Base-by-base conservation (phyloP, 2,797 vertebrate genomes). In the Takifugu rubripes region DNA sequence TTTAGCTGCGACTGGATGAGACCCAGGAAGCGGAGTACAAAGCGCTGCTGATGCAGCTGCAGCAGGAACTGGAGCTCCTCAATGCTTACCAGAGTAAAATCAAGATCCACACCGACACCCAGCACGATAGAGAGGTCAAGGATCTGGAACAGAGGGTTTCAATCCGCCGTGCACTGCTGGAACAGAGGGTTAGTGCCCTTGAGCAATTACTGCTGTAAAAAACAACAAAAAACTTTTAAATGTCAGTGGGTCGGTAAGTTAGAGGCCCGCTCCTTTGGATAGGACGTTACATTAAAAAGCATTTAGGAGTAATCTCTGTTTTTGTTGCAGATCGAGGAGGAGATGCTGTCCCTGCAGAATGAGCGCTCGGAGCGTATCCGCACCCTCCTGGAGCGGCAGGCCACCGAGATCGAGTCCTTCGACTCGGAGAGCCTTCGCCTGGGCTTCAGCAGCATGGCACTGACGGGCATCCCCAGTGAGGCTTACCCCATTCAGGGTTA, bases 31-130 rank as follows among this genome's bases (percentile, higher is more conserved):
- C 93, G 0, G 95, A 96, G 82, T 96, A 94, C 82, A 94, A 96
- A 83, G 93, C 93, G 59, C 87, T 96, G 70, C 88, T 93, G 49
- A 94, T 95, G 90, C 95, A 96, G 86, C 91, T 96, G 78, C 95
- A 96, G 68, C 94, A 96, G 78, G 95, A 96, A 74, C 83, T 96
- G 74, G 95, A 96, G 82, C 87, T 96, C 60, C 93, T 96, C 2
- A 96, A 96, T 9, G 94, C 95, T 53, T 96, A 96, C 78, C 95
- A 96, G 91, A 96, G 95, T 82, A 96, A 96, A 82, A 96, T 96
- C 86, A 96, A 96, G 90, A 96, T 96, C 82, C 95, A 95, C 77
- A 96, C 94, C 0, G 95, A 96, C 79, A 90, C 93, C 0, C 94
- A 96, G 73, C 95, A 96, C 0, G 95, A 96, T 64, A 77, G 94